Percentiles rank a stretch among this genome's conserved stretches.
Conservation (phyloP, 2,888 invertebrate species). For the Parochlus steinenii region DNA sequence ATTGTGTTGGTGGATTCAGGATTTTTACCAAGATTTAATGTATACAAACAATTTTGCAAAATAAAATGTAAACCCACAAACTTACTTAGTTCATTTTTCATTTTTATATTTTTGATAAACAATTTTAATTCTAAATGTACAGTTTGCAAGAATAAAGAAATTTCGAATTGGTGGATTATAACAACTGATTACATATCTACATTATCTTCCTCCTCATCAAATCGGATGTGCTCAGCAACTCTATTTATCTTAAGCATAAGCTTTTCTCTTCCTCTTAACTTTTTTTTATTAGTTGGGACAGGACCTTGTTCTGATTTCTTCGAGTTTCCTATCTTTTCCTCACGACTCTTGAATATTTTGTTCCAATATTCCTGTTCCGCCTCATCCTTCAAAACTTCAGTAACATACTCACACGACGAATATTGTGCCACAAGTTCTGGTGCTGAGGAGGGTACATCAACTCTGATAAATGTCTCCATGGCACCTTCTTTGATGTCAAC, state of each 20-base stretch:
- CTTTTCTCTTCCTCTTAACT: conserved; percentile 7
- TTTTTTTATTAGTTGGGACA: background rate
- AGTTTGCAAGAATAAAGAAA: too few relatives aligned
- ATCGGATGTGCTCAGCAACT: conserved; percentile 24
- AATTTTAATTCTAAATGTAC: too few relatives aligned
- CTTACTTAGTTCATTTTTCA: too few relatives aligned
- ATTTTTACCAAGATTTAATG: too few relatives aligned
- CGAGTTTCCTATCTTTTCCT: conserved; percentile 27
- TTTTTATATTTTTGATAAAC: too few relatives aligned
- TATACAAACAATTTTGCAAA: too few relatives aligned
- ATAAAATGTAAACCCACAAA: too few relatives aligned
- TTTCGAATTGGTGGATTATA: too few relatives aligned
- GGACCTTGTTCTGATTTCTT: conserved; percentile 4
- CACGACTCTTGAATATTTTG: conserved; percentile 45
- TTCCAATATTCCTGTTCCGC: conserved; percentile 69
- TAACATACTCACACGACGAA: conserved; percentile 25
- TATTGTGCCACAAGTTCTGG: conserved; percentile 20
- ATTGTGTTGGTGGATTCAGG: too few relatives aligned
- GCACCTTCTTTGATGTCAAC: conserved; percentile 64
- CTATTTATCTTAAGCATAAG: conserved; percentile 16
- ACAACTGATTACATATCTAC: background rate
- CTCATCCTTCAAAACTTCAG: conserved; percentile 36
- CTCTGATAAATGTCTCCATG: conserved; percentile 47
- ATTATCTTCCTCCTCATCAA: conserved; percentile 21
- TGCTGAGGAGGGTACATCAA: conserved; percentile 36